Conservation (phyloP, 2,797 vertebrate genomes). For the Mycteria americana region DNA sequence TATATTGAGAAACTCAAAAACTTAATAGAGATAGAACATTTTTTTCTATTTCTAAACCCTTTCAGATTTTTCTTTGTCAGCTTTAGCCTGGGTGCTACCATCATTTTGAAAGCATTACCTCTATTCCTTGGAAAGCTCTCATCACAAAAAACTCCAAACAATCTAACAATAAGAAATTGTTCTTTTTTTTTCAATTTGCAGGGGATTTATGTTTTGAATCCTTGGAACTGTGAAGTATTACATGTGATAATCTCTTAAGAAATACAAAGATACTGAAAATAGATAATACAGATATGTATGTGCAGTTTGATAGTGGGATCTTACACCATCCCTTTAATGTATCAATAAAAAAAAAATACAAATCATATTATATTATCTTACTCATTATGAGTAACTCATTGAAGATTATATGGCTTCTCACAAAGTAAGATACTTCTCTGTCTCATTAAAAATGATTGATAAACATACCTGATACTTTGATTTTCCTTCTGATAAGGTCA, state of each 20-base stretch:
- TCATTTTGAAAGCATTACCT: not conserved
- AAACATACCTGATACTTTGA: not conserved
- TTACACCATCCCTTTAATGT: not conserved
- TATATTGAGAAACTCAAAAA: not conserved
- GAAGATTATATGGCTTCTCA: not conserved
- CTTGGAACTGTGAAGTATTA: slow-evolving; percentile 30
- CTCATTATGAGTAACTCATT: not conserved
- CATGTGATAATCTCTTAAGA: slow-evolving; percentile 22
- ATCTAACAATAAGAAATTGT: not conserved
- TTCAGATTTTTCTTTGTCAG: not conserved
- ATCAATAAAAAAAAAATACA: not conserved
- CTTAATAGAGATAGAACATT: not conserved
- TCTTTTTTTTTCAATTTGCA: not conserved
- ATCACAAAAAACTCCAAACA: not conserved
- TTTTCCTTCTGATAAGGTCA: not conserved
- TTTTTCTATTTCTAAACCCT: not conserved
- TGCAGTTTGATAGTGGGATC: not conserved
- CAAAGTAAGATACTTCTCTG: not conserved
- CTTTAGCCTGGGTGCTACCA: not conserved
- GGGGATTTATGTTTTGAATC: slow-evolving; percentile 17
- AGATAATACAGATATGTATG: not conserved
- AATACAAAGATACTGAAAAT: slow-evolving; percentile 11
- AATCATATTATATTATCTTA: not conserved
- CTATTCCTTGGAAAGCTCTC: not conserved
- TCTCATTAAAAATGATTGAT: not conserved